Base-by-base conservation (phyloP, 2,888 invertebrate genomes). In the Rotaria sp. region DNA sequence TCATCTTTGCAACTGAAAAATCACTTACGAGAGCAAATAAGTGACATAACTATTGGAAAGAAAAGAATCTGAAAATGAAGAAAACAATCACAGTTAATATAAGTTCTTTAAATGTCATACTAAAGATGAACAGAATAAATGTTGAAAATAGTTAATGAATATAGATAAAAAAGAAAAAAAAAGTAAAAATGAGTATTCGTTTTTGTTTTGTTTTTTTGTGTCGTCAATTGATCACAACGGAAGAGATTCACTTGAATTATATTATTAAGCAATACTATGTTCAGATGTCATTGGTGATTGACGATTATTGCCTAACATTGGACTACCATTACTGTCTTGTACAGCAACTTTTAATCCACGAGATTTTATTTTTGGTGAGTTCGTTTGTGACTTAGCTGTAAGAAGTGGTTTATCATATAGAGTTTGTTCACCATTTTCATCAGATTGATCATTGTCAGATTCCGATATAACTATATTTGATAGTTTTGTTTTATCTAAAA, bases 321-420 rank as follows among this genome's bases (percentile, higher is more conserved):
- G 80, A 80, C 45, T 80, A n/a, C 80, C 80, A 80, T 80, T 80
- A 80, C 45, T 80, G 45, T 80, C 80, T 80, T 80, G 80, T n/a
- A 80, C 80, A n/a, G 80, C 3, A 80, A 80, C 41, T 80, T 10
- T 45, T n/a, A 80, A 45, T 45, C 13, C 26, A 41, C 67, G 35
- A 67, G 21, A 21, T 67, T 35, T 67, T 21, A 1, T 21, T 3
- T 21, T 30, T 26, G 80, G 26, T 45, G 80, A 45, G 13, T 8
- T n/a, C n/a, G 11, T 80, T n/a, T n/a, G 24, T n/a, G 5, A 26
- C 45, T 45, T 80, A n/a, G 80, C 26, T 15, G 80, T 80, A 8
- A 80, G 80, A 45, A 80, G 45, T 80, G 80, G 80, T 45, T 80
- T 80, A 45, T 80, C 80, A 80, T 80, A 80, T 13, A 80, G 45